A percentile compares a stretch with the other conserved stretches of the same genome.
These are phyloP conservation scores for Sebastes matsubarae DNA, from an alignment of 2,797 vertebrate species.

Conservation along the genomic window DNA sequence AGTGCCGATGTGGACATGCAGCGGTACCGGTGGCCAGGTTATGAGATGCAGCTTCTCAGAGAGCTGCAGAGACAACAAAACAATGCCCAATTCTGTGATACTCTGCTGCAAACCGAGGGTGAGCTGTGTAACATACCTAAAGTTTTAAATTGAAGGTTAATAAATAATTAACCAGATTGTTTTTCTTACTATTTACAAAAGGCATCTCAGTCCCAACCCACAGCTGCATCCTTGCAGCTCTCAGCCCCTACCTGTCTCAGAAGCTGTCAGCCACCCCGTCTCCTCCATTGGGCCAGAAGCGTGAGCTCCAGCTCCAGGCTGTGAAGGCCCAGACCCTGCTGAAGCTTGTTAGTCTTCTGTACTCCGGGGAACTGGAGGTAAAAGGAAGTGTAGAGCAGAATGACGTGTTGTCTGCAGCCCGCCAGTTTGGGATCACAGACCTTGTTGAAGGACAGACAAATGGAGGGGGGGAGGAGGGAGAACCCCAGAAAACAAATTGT, in stretches of 20 bases:
- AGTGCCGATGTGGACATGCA: slow-evolving; percentile 66
- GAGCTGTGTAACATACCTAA: not conserved
- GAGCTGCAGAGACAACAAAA: slow-evolving; percentile 82
- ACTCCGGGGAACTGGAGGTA: slow-evolving; percentile 76
- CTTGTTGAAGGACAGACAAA: slow-evolving; percentile 46
- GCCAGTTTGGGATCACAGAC: slow-evolving; percentile 68
- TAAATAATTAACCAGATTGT: not conserved
- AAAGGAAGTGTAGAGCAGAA: slow-evolving; percentile 54
- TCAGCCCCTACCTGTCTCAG: slow-evolving; percentile 73
- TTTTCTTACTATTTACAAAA: slow-evolving; percentile 22
- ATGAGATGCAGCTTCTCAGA: slow-evolving; percentile 66
- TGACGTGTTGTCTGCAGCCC: slow-evolving; percentile 71
- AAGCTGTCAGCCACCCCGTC: slow-evolving; percentile 54
- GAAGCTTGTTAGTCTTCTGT: slow-evolving; percentile 80
- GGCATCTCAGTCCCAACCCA: slow-evolving; percentile 81
- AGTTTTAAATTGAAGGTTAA: not conserved
- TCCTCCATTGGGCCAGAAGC: slow-evolving; percentile 64
- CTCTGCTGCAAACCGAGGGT: slow-evolving; percentile 75
- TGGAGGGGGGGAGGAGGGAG: not conserved
- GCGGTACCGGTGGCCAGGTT: slow-evolving; percentile 64
- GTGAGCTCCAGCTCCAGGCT: slow-evolving; percentile 61
- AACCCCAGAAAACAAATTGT: not conserved
- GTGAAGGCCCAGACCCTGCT: slow-evolving; percentile 71
- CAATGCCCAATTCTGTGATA: slow-evolving; percentile 77
- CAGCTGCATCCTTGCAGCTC: slow-evolving; percentile 80